Evolutionary conservation across 2,888 invertebrate genomes (phyloP).

Genomic region (Mythimna loreyi): DNA sequence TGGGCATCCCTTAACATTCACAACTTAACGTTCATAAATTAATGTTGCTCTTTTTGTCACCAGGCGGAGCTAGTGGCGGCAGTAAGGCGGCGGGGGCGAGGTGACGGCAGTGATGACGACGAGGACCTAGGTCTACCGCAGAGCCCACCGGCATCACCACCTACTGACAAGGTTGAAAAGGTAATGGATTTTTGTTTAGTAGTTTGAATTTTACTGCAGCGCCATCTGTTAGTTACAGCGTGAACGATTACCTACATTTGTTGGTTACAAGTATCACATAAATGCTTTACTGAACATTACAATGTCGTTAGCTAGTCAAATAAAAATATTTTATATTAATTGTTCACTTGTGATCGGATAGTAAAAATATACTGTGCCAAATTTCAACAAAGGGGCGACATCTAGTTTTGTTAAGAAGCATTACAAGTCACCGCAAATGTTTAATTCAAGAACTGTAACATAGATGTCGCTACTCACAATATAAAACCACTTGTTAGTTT

Average conservation of each 20-base stretch:
- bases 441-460: not conserved
- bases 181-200: slow-evolving; percentile 62
- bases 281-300: not conserved
- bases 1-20: no score
- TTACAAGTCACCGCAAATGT: not conserved
- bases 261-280: not conserved
- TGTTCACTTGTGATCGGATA: not conserved
- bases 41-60: slow-evolving; percentile 62
- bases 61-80: slow-evolving; percentile 95
- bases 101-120: slow-evolving; percentile 93
- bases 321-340: not conserved
- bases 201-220: not conserved
- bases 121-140: slow-evolving; percentile 94
- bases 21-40: not conserved
- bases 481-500: not conserved
- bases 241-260: not conserved
- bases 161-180: slow-evolving; percentile 89
- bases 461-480: slow-evolving; percentile 31
- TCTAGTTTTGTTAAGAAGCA: not conserved
- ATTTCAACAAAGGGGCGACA: not conserved
- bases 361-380: not conserved
- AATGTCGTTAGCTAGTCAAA: not conserved
- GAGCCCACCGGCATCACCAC: slow-evolving; percentile 93
- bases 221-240: slow-evolving; percentile 30
- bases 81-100: slow-evolving; percentile 92